phyloP scores from a whole-genome alignment of 2,797 vertebrate species.

The Acipenser oxyrinchus region DNA sequence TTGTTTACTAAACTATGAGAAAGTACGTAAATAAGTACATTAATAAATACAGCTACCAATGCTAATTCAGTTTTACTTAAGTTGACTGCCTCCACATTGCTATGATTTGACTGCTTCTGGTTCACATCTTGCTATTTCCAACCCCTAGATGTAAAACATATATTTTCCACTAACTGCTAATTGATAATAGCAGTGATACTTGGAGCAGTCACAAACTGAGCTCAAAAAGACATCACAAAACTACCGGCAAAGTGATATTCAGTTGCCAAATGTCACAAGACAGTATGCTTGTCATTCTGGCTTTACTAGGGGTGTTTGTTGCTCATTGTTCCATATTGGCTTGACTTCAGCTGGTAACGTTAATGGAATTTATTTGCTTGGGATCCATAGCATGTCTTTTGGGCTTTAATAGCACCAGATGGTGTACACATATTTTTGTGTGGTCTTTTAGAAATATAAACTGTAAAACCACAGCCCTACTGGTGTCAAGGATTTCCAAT shows the following conservation, averaged over 20 bases:
- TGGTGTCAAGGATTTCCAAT: background rate
- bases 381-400: background rate
- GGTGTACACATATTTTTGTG: conserved; percentile 13
- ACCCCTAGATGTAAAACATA: conserved; percentile 17
- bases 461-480: background rate
- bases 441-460: conserved; percentile 3
- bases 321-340: background rate
- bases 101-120: conserved; percentile 1
- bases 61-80: too few relatives aligned
- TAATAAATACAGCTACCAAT: too few relatives aligned
- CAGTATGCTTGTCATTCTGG: conserved; percentile 1
- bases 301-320: background rate
- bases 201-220: conserved; percentile 1
- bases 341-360: background rate
- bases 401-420: conserved; percentile 4
- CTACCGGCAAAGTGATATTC: conserved; percentile 1
- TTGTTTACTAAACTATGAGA: too few relatives aligned
- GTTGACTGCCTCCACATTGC: background rate
- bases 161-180: conserved; percentile 15
- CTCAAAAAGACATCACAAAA: conserved; percentile 4
- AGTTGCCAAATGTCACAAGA: conserved; percentile 8
- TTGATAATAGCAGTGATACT: conserved; percentile 12
- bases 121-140: conserved; percentile 1
- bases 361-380: conserved; percentile 1
- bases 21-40: too few relatives aligned